Evolutionary conservation across 1,140 invertebrate species (phyloP).

Genomic region (Palaemon carinicauda): DNA sequence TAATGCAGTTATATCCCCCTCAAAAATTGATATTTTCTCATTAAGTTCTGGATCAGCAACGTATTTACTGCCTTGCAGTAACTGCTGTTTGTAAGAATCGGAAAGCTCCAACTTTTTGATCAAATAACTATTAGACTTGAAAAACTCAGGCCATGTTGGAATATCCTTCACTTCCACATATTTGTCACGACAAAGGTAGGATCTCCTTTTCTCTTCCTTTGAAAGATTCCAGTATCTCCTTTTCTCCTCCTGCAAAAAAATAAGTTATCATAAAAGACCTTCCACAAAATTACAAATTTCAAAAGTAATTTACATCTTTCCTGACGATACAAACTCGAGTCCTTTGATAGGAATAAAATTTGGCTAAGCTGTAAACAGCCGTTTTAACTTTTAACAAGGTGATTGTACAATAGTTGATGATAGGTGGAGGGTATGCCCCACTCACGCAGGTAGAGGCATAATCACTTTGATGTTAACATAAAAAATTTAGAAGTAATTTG

Average conservation of each 20-base stretch:
- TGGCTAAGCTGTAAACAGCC: too few relatives aligned
- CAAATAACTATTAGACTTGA: neutral
- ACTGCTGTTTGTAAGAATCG: neutral
- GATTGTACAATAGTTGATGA: too few relatives aligned
- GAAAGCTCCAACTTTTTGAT: neutral
- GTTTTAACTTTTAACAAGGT: too few relatives aligned
- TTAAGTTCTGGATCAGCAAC: conserved; percentile 56
- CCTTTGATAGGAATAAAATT: too few relatives aligned
- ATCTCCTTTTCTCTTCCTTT: conserved; percentile 69
- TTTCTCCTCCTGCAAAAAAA: conserved; percentile 66
- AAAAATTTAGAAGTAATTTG: too few relatives aligned
- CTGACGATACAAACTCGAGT: too few relatives aligned
- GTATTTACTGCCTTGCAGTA: conserved; percentile 7
- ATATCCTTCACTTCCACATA: conserved; percentile 68
- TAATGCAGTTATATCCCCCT: conserved; percentile 85
- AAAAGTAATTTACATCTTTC: too few relatives aligned
- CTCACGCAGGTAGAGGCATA: too few relatives aligned
- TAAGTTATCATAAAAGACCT: too few relatives aligned
- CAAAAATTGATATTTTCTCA: conserved; percentile 62
- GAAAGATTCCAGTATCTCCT: conserved; percentile 64
- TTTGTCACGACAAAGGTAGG: conserved; percentile 67
- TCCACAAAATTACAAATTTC: too few relatives aligned
- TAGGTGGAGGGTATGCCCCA: too few relatives aligned
- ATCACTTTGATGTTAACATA: too few relatives aligned
- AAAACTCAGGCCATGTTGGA: conserved; percentile 69